Conservation (phyloP, 2,888 invertebrate species). For the Drosophila testacea region DNA sequence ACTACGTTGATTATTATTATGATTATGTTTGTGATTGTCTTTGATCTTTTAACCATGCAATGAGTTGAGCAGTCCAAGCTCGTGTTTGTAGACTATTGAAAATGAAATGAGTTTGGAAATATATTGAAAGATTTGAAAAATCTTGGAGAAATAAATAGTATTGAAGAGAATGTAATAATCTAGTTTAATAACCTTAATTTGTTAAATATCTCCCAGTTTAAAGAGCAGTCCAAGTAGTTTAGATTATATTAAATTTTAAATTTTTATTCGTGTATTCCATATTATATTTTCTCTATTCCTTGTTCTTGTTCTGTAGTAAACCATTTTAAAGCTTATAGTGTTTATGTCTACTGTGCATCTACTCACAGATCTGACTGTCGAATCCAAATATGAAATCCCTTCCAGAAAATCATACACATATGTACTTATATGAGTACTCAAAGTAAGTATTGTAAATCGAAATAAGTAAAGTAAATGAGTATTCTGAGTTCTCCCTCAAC, state of each 20-base stretch:
- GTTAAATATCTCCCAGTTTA: too few species aligned
- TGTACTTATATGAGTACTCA: constrained; percentile 1
- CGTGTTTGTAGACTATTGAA: background rate
- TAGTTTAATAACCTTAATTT: too few species aligned
- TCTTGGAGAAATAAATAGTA: too few species aligned
- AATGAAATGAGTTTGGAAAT: background rate
- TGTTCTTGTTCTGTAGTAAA: too few species aligned
- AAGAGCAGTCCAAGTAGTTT: too few species aligned
- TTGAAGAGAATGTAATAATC: too few species aligned
- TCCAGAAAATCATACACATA: background rate
- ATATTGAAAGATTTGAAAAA: too few species aligned
- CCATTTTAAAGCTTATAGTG: background rate
- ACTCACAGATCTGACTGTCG: background rate
- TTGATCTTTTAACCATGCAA: constrained; percentile 18
- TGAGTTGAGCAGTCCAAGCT: background rate
- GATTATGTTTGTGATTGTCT: constrained; percentile 25
- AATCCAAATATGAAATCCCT: background rate
- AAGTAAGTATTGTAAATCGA: background rate
- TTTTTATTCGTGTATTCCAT: too few species aligned
- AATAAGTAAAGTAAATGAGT: background rate
- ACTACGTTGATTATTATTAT: constrained; percentile 15
- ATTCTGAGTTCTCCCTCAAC: background rate
- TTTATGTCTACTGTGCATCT: background rate
- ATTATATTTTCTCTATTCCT: too few species aligned
- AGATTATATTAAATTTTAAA: too few species aligned